Base-by-base conservation (phyloP, 2,113 vertebrate genomes). In the Gobio gobio region DNA sequence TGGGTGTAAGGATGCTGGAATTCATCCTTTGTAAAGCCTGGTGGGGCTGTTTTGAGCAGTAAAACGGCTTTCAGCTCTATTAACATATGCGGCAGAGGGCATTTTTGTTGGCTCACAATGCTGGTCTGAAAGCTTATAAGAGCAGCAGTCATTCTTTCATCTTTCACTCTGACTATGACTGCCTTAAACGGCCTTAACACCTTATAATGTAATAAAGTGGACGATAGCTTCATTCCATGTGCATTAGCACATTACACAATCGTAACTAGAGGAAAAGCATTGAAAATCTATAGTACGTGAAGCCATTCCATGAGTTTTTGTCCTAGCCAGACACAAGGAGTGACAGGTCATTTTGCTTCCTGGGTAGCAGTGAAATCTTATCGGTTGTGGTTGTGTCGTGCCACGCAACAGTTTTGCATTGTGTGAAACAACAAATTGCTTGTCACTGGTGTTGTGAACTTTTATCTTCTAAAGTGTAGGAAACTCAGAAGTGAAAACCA, bases 1-100 rank as follows among this genome's bases (percentile, higher is more conserved):
- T 93, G 90, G 93, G 94, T 91, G 86, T 90, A 88, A 91, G 86
- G 88, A 91, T 88, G 86, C 84, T 82, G 79, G 1, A 56, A 88
- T 86, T 90, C 86, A 76, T 78, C 87, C 88, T 92, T 89, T 91
- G 87, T 78, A 54, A 68, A 68, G 83, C 58, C 58, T 74, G 88
- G 82, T 89, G 77, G 79, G 79, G 51, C 29, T 81, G 79, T 81
- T 81, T 81, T 64, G 63, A 81, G 45, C 63, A 68, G 79, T 64
- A 18, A 81, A 81, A 81, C 79, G 18, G 63, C 45, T 81, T 81
- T 68, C 61, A 81, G 61, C 79, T 59, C 70, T 83, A 75, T 83
- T 74, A 83, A 83, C 82, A 83, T 61, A 45, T 81, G 79, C 26
- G 47, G 79, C 45, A 81, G 16, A 81, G 79, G 61, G 63, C 79